Evolutionary conservation across 2,797 vertebrate genomes (phyloP).

Genomic region (Sarcophilus harrisii): DNA sequence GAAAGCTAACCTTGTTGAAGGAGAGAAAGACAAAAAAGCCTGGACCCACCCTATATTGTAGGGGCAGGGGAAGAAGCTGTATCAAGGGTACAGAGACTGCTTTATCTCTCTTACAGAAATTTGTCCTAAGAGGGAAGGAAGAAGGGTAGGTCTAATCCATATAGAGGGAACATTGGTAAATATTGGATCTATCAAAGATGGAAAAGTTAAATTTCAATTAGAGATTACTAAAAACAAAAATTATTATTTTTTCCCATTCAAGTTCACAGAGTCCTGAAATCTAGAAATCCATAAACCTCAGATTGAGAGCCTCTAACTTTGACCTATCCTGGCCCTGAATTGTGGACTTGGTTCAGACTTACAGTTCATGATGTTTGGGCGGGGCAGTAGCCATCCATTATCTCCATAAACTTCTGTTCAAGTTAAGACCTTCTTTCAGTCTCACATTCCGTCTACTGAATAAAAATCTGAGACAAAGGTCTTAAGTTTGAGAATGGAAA

Average conservation of each 20-base stretch:
- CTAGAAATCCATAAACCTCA: neutral
- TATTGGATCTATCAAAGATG: neutral
- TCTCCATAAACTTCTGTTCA: neutral
- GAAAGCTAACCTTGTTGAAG: neutral
- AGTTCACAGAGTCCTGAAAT: neutral
- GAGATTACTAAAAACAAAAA: too few relatives aligned
- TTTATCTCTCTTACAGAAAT: neutral
- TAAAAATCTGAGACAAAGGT: neutral
- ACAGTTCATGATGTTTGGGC: neutral
- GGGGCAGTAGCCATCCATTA: neutral
- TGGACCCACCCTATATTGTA: neutral
- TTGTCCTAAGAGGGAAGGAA: neutral
- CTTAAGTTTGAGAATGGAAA: neutral
- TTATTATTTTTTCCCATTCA: too few relatives aligned
- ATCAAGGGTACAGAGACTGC: neutral
- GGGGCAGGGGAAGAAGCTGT: neutral
- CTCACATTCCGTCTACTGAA: neutral
- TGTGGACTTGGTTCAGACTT: neutral
- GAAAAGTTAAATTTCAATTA: too few relatives aligned
- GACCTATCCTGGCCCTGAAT: neutral
- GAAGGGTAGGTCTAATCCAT: neutral
- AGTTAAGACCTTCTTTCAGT: neutral
- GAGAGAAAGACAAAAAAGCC: neutral
- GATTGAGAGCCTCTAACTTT: neutral
- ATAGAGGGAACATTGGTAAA: neutral